phyloP scores from a whole-genome alignment of 92 coral and sea anemone species.

The Zoanthus sociatus region DNA sequence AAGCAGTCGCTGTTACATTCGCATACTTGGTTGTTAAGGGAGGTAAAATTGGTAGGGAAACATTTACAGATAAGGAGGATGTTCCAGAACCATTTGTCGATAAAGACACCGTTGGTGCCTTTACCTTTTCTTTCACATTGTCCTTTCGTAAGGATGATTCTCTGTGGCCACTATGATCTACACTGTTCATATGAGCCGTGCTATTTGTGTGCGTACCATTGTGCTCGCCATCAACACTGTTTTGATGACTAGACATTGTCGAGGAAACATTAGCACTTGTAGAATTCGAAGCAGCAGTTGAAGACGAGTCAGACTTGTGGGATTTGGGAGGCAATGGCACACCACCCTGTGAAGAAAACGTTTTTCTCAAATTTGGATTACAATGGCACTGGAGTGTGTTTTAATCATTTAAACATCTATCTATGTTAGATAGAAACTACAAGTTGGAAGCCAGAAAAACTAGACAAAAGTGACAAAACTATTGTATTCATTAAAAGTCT shows the following conservation, averaged over 20 bases:
- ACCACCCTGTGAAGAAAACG: constrained; percentile 11
- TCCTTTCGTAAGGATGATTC: constrained; percentile 50
- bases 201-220: constrained; percentile 60
- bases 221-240: constrained; percentile 62
- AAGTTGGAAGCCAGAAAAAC: too few species aligned
- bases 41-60: constrained; percentile 80
- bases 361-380: not conserved
- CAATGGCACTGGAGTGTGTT: too few species aligned
- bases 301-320: constrained; percentile 61
- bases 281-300: constrained; percentile 22
- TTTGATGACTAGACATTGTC: constrained; percentile 35
- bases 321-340: constrained; percentile 34
- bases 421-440: too few species aligned
- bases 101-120: constrained; percentile 72
- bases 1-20: constrained; percentile 68
- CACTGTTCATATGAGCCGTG: constrained; percentile 32
- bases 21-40: constrained; percentile 97
- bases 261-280: constrained; percentile 34
- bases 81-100: constrained; percentile 84
- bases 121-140: constrained; percentile 59
- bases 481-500: too few species aligned
- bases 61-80: constrained; percentile 75
- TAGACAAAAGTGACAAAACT: too few species aligned
- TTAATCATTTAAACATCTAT: not conserved
- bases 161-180: constrained; percentile 28